A percentile compares a stretch with the other conserved stretches of the same genome.
phyloP scores from a whole-genome alignment of 2,113 vertebrate genomes.

The Clarias gariepinus region DNA sequence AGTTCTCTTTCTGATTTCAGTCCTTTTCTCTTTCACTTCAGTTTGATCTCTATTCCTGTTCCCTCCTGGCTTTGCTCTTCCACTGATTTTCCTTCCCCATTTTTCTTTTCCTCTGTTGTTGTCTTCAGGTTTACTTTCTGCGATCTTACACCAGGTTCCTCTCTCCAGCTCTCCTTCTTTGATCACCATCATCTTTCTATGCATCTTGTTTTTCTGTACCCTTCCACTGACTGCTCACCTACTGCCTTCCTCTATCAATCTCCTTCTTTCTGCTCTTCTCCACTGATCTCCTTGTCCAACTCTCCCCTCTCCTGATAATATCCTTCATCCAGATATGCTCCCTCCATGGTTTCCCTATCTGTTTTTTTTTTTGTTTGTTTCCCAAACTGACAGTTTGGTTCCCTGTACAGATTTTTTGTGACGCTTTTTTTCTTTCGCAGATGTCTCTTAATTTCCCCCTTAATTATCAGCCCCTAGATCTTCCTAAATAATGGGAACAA shows the following conservation, averaged over 20 bases:
- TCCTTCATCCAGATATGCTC: not conserved
- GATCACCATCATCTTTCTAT: not conserved
- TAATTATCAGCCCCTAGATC: not conserved
- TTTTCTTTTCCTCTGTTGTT: not conserved
- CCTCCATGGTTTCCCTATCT: not conserved
- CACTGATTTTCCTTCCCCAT: not conserved
- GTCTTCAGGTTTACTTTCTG: not conserved
- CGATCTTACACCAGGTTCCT: not conserved
- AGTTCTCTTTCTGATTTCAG: not conserved
- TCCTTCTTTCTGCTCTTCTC: not conserved
- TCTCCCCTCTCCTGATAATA: not conserved
- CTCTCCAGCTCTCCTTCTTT: not conserved
- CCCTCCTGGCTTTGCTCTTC: not conserved
- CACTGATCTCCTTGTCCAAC: not conserved
- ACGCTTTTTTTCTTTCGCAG: too few relatives aligned
- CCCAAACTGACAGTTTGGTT: too few relatives aligned
- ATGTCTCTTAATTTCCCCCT: too few relatives aligned
- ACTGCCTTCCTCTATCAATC: not conserved
- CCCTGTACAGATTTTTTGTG: too few relatives aligned
- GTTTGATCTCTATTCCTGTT: not conserved
- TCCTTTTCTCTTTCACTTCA: not conserved
- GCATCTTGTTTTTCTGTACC: not conserved
- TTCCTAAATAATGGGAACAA: too few relatives aligned
- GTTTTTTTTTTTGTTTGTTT: not conserved
- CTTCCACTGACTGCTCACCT: not conserved